phyloP scores from a whole-genome alignment of 2,113 vertebrate genomes.

The Catharus fuscescens region DNA sequence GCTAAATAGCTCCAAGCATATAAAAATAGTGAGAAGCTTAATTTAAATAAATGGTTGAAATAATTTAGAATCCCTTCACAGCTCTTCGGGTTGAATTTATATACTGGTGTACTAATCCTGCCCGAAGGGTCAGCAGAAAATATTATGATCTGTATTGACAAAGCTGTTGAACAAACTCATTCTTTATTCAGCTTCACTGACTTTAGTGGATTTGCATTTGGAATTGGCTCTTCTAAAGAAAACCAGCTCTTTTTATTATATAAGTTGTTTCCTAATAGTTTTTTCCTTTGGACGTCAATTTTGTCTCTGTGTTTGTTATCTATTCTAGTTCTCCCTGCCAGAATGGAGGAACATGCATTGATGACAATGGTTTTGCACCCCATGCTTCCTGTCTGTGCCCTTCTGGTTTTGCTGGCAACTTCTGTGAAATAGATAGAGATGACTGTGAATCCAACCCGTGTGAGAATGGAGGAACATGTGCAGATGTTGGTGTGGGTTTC shows the following conservation, averaged over 20 bases:
- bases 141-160: neutral
- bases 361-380: slow-evolving; percentile 75
- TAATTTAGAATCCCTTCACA: slow-evolving; percentile 1
- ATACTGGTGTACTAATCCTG: neutral
- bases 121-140: neutral
- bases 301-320: neutral
- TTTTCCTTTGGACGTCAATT: neutral
- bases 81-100: neutral
- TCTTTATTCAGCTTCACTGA: slow-evolving; percentile 3
- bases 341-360: slow-evolving; percentile 88
- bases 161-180: neutral
- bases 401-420: slow-evolving; percentile 85
- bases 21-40: neutral
- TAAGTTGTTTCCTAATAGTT: neutral
- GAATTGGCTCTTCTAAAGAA: neutral
- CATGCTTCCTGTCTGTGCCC: slow-evolving; percentile 85
- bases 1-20: neutral
- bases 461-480: slow-evolving; percentile 86
- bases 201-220: slow-evolving; percentile 11
- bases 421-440: slow-evolving; percentile 84
- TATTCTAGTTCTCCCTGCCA: slow-evolving; percentile 87
- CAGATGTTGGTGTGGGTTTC: slow-evolving; percentile 79
- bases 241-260: neutral
- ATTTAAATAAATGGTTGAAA: slow-evolving; percentile 31
- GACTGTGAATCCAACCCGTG: slow-evolving; percentile 88